A percentile compares a stretch with the other conserved stretches of the same genome.
phyloP scores from a whole-genome alignment of 2,797 vertebrate genomes.

The Pyrocephalus nanus region DNA sequence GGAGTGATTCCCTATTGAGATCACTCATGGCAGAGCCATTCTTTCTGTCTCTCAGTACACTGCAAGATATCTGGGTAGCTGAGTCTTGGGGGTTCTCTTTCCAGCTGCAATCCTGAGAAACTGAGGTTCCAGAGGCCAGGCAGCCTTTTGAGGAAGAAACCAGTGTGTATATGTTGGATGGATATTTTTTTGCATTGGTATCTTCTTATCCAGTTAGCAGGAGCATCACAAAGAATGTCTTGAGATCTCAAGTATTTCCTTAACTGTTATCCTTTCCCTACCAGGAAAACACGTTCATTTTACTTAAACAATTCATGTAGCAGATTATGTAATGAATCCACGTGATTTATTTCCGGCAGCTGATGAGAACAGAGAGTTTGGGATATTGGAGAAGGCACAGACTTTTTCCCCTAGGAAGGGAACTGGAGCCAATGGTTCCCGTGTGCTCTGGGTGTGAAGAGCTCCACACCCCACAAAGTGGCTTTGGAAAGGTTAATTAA shows the following conservation, averaged over 20 bases:
- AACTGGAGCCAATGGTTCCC: background rate
- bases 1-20: background rate
- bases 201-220: background rate
- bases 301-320: background rate
- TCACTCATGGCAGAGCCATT: background rate
- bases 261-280: background rate
- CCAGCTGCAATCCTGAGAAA: background rate
- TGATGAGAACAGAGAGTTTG: background rate
- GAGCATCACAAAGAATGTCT: background rate
- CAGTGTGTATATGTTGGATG: background rate
- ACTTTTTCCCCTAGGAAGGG: background rate
- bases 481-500: background rate
- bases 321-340: background rate
- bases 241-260: background rate
- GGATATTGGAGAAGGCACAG: background rate
- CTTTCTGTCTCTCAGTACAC: background rate
- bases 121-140: background rate
- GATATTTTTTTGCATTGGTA: background rate
- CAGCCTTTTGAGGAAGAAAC: background rate
- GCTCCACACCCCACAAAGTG: background rate
- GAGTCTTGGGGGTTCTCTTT: background rate
- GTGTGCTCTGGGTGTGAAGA: background rate
- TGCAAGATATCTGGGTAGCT: background rate
- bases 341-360: background rate
- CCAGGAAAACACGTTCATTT: background rate